phyloP scores from a whole-genome alignment of 2,113 vertebrate genomes.

The Lethenteron camtschaticum region DNA sequence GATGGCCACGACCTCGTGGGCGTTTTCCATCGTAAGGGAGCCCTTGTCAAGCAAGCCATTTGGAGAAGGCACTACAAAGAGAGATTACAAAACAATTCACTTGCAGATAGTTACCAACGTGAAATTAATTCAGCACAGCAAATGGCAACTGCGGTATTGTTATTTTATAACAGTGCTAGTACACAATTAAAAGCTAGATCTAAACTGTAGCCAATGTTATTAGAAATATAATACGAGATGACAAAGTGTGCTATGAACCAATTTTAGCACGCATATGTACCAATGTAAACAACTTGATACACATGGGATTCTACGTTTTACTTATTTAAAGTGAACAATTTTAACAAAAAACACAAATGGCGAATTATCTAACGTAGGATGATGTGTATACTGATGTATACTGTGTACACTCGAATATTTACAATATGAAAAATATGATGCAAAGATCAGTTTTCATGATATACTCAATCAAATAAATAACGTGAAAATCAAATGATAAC shows the following conservation, averaged over 20 bases:
- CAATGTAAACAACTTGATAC: too few relatives aligned
- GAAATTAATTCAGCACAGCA: background rate
- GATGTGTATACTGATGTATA: too few relatives aligned
- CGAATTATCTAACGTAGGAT: too few relatives aligned
- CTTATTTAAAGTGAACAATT: too few relatives aligned
- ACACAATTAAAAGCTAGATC: background rate
- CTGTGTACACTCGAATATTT: too few relatives aligned
- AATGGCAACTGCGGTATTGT: background rate
- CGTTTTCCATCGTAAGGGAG: conserved; percentile 45
- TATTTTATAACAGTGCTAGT: conserved; percentile 5
- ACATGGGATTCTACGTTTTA: too few relatives aligned
- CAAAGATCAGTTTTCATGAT: too few relatives aligned
- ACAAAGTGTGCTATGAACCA: background rate
- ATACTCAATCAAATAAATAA: too few relatives aligned
- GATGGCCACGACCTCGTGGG: conserved; percentile 71
- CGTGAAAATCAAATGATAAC: too few relatives aligned
- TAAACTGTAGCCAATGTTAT: accelerated
- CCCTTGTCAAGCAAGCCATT: conserved; percentile 62
- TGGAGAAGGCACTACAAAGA: conserved; percentile 55
- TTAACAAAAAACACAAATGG: too few relatives aligned
- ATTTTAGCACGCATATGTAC: background rate
- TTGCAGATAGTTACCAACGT: conserved; percentile 4
- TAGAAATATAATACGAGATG: background rate
- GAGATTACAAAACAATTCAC: conserved; percentile 11
- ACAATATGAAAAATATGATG: too few relatives aligned